phyloP scores from a whole-genome alignment of 2,113 vertebrate species.

The Athene noctua region DNA sequence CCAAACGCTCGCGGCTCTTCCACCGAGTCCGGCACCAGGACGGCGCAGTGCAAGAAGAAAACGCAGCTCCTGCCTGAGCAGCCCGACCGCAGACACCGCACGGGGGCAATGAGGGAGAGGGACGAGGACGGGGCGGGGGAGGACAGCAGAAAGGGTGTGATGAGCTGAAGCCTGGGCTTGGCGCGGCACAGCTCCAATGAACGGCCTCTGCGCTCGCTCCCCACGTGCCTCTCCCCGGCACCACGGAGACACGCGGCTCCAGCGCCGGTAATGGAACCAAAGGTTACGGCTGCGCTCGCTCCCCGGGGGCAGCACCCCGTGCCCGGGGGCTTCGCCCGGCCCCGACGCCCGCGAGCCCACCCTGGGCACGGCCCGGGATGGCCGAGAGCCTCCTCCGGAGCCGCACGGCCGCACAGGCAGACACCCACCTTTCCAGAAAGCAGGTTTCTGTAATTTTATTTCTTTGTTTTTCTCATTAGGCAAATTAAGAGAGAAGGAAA shows the following conservation, averaged over 20 bases:
- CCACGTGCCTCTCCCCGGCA: background rate
- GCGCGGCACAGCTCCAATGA: background rate
- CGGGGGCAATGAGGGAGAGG: background rate
- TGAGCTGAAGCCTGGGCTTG: background rate
- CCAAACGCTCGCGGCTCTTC: rapidly evolving
- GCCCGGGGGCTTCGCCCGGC: background rate
- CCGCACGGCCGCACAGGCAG: rapidly evolving
- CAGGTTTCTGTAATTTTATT: background rate
- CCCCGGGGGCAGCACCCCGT: background rate
- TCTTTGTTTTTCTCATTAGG: slow-evolving; percentile 11
- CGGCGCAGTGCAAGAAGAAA: rapidly evolving
- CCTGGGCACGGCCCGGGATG: rapidly evolving
- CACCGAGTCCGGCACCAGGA: background rate
- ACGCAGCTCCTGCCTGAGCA: background rate
- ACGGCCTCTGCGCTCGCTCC: rapidly evolving
- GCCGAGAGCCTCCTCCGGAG: background rate
- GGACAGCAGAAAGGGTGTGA: background rate
- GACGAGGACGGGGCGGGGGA: background rate
- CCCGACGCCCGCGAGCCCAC: rapidly evolving
- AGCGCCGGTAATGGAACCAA: rapidly evolving
- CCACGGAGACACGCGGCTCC: rapidly evolving
- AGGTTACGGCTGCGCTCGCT: rapidly evolving
- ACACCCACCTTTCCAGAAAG: background rate
- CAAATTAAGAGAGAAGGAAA: slow-evolving; percentile 14
- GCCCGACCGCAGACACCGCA: background rate